Base-by-base conservation (phyloP, 1,140 invertebrate species). In the Lepidostoma basale region DNA sequence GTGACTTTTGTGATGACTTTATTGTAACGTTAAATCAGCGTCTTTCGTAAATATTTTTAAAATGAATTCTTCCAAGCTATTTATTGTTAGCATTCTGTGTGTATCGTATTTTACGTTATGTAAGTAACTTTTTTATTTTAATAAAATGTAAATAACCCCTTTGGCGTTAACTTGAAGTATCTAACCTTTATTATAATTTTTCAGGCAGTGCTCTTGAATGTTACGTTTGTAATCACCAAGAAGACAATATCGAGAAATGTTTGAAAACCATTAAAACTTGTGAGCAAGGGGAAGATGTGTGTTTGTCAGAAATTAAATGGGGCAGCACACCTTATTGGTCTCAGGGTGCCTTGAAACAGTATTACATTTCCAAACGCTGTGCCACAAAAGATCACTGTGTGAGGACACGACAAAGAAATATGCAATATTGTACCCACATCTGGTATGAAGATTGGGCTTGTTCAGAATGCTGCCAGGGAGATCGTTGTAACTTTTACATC, bases 361-460 rank as follows among this genome's bases (percentile, higher is more conserved):
- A 92, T 82, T 98, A 95, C 76, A 89, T 99, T 22, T 95, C 93
- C 0, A 99, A 99, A 82, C 83, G 86, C 26, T 99, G 97, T 86
- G 88, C 94, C 12, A 91, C 89, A 9, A 90, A 90, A 77, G 85
- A 88, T 4, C 85, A 89, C 62, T 99, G 97, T 80, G 87, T 91
- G 60, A 80, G 82, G 65, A 87, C 86, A 62, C 84, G 90, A 72
- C 84, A 83, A 56, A 81, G 83, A 18, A 88, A 89, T 70, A 93
- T 93, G 87, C 81, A 84, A 10, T 85, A 88, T 68, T 99, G 97
- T 77, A 95, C 95, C 16, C 88, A 97, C 76, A 95, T 99, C 76
- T 98, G 95, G 95, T 99, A 98, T 76, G 89, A 96, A 76, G 97
- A 99, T 83, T 99, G 97, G 97, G 89, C 91, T 68, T 99, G 97